phyloP scores from a whole-genome alignment of 64 coral and sea anemone genomes.

The Actinia tenebrosa region DNA sequence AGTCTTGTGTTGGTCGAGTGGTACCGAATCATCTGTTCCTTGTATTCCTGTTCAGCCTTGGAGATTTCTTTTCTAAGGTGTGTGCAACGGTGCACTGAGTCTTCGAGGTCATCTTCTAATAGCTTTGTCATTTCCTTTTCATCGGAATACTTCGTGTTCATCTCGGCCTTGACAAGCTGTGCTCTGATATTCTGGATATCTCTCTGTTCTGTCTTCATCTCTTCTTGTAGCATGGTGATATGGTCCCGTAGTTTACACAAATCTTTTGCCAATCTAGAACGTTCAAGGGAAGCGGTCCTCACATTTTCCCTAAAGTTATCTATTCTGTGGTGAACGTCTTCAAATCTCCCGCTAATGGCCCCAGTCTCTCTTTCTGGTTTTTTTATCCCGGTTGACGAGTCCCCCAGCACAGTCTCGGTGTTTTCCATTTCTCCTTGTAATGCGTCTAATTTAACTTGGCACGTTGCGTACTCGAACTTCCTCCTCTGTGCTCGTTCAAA shows the following conservation, averaged over 20 bases:
- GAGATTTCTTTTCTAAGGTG: conserved; percentile 46
- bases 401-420: background rate
- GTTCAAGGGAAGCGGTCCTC: background rate
- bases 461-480: background rate
- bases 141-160: background rate
- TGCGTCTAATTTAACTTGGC: background rate
- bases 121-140: conserved; percentile 27
- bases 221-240: conserved; percentile 27
- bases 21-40: background rate
- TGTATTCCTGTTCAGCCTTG: conserved; percentile 17
- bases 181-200: conserved; percentile 47
- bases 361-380: background rate
- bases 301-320: background rate
- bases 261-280: background rate
- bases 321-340: background rate
- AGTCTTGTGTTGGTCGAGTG: background rate
- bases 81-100: conserved; percentile 19
- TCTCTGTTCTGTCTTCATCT: conserved; percentile 54
- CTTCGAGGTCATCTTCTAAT: conserved; percentile 28
- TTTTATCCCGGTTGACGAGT: background rate
- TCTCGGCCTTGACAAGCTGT: conserved; percentile 33
- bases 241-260: background rate
- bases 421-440: background rate
- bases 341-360: background rate
- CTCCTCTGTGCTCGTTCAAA: conserved; percentile 2